Evolutionary conservation across 1,140 invertebrate species (phyloP), one percentile per base, ranked within the genome.

Genomic region (Saccostrea cuccullata): DNA sequence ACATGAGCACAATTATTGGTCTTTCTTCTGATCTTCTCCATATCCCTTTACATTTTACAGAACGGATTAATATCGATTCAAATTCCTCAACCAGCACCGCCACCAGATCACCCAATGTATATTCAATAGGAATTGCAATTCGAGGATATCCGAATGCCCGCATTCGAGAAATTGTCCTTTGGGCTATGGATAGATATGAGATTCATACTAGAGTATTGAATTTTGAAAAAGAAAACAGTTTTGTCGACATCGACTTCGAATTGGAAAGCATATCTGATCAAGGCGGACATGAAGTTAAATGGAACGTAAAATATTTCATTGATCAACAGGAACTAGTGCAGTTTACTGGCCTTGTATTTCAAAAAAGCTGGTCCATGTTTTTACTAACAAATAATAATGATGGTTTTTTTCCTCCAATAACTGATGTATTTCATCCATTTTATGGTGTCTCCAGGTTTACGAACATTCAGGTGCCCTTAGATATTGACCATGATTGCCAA

Each of bases 341-440:
- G 20, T 55, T 86, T 20, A 86, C 26, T 40, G 86, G 87, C 11
- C 12, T 88, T 4, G 11, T 17, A 2, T 82, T 88, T 40, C 55
- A 55, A 26, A 77, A 84, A 5, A 58, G 55, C 12, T 26, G 58
- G 6, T 5, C 64, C 0, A n/a, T 82, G 40, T 82, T 82, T 60
- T n/a, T 84, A 0, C 67, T 70, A 1, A 84, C 82, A 8, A 70
- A 83, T 60, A 88, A 88, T 60, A 84, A 88, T 11, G 64, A 88
- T 73, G 40, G 56, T 20, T 88, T 70, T 56, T 67, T 84, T 20
- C 82, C 82, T 13, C 87, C 87, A 47, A 56, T 56, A 12, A 67
- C 82, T 23, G 70, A 88, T 64, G 84, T 87, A 30, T 87, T 90
- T 58, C 55, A 86, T 17, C 55, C 85, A 1, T 90, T 86, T 73